These are phyloP conservation scores for Sebastes wilsoni DNA, from an alignment of 2,797 vertebrate genomes.

Conservation along the genomic window DNA sequence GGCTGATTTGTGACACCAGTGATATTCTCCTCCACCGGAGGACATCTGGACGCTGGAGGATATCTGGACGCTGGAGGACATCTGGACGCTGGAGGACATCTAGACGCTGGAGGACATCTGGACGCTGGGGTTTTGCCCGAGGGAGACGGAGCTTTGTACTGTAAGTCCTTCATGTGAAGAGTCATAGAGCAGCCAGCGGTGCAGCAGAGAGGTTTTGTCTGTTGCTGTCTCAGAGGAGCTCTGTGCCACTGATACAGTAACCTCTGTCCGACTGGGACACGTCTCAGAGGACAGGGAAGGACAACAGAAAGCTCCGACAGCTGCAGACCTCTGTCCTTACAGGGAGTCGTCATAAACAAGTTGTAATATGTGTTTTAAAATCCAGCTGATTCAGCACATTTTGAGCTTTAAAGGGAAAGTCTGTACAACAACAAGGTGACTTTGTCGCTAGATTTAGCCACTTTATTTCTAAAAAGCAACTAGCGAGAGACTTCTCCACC, in stretches of 20 bases:
- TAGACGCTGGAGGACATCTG: too few species aligned
- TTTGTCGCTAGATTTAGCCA: too few species aligned
- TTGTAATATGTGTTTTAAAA: not conserved
- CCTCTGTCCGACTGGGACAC: slow-evolving; percentile 15
- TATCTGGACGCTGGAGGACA: not conserved
- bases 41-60: not conserved
- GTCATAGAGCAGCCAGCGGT: slow-evolving; percentile 5
- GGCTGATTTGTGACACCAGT: slow-evolving; percentile 19
- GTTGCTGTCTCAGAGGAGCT: slow-evolving; percentile 4
- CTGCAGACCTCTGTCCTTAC: too few species aligned
- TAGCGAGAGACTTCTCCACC: too few species aligned
- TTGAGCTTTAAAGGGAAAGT: too few species aligned
- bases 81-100: too few species aligned
- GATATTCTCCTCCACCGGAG: slow-evolving; percentile 6
- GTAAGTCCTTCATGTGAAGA: slow-evolving; percentile 54
- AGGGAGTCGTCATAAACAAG: not conserved
- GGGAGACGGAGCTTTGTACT: slow-evolving; percentile 37
- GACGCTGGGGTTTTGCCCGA: slow-evolving; percentile 7
- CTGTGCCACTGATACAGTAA: not conserved
- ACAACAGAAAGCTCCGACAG: too few species aligned
- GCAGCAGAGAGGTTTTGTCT: too few species aligned
- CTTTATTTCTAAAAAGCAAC: too few species aligned
- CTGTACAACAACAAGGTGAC: too few species aligned
- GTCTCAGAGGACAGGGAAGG: not conserved
- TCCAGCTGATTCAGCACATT: too few species aligned